Percentiles rank a stretch among this genome's conserved stretches.
Conservation (phyloP, 2,113 vertebrate species). For the Australoheros scitulus region DNA sequence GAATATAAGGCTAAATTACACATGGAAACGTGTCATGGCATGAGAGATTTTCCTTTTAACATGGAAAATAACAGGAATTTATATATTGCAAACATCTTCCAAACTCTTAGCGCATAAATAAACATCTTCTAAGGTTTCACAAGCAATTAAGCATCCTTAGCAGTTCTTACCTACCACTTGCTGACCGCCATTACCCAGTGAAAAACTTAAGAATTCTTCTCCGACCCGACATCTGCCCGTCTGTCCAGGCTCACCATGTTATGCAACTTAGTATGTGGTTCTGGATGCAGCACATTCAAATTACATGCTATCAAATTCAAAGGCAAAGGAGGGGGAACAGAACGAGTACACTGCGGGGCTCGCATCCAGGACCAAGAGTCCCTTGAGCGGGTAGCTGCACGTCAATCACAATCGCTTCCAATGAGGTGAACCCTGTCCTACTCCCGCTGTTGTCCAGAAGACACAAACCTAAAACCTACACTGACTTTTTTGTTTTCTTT, state of each 20-base stretch:
- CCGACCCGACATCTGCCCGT: slow-evolving; percentile 31
- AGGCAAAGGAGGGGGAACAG: slow-evolving; percentile 26
- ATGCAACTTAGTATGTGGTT: slow-evolving; percentile 73
- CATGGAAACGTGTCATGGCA: slow-evolving; percentile 23
- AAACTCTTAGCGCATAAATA: slow-evolving; percentile 55
- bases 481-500: not conserved
- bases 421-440: slow-evolving; percentile 43
- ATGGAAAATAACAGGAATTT: slow-evolving; percentile 44
- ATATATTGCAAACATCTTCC: slow-evolving; percentile 68
- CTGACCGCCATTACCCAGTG: slow-evolving; percentile 44
- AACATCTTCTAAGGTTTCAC: slow-evolving; percentile 68
- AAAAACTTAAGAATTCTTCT: slow-evolving; percentile 59
- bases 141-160: slow-evolving; percentile 45
- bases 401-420: slow-evolving; percentile 63
- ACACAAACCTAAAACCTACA: slow-evolving; percentile 47
- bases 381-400: slow-evolving; percentile 44
- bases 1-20: slow-evolving; percentile 57
- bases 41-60: slow-evolving; percentile 12
- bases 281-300: slow-evolving; percentile 75
- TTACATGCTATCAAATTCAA: slow-evolving; percentile 78
- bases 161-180: slow-evolving; percentile 41
- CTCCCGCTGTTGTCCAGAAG: slow-evolving; percentile 41
- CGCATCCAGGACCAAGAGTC: slow-evolving; percentile 35
- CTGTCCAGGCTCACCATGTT: slow-evolving; percentile 62
- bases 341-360: slow-evolving; percentile 37